Evolutionary conservation across 2,113 vertebrate genomes (phyloP), one percentile per base, ranked within the genome.

Genomic region (Triplophysa rosa): DNA sequence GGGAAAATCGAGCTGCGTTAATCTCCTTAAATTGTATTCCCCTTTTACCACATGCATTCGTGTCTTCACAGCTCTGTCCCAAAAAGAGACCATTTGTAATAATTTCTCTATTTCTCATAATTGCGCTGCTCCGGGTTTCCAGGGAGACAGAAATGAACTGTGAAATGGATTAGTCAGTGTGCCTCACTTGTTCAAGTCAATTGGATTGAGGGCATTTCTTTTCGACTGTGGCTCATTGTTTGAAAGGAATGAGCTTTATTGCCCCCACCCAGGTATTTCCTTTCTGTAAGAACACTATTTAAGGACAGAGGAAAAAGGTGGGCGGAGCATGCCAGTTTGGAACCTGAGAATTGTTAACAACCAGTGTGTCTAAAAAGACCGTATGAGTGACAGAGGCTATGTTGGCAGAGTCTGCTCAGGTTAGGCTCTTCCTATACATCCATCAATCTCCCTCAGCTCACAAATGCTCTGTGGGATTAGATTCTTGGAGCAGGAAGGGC

Each of bases 361-460:
- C 56, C 33, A 59, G 26, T 45, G 71, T 61, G 69, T 33, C 13
- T 58, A 9, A 58, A 58, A 56, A 56, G 17, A 12, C 47, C 11
- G 49, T n/a, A n/a, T 19, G 73, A 24, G 23, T 19, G 45, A 1
- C n/a, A 56, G 54, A 29, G 24, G 67, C n/a, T 45, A n/a, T 14
- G n/a, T 63, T 77, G 62, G 62, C 62, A 65, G 62, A 23, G 40
- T 33, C 29, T 70, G 66, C 66, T 33, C 37, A 37, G 13, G 77
- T 65, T 54, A 37, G 67, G 62, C 23, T 59, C 14, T 11, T 40
- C 76, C 75, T 19, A 24, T 63, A 78, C 66, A 78, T 56, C 82
- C 79, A 85, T 85, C 79, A 83, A 83, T 85, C 84, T 83, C 66
- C 75, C 61, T 80, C 78, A 54, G 10, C 59, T 67, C 23, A 8